Evolutionary conservation across 2,888 invertebrate genomes (phyloP), one percentile per base, ranked within the genome.

Genomic region (Stenodera caucasica): DNA sequence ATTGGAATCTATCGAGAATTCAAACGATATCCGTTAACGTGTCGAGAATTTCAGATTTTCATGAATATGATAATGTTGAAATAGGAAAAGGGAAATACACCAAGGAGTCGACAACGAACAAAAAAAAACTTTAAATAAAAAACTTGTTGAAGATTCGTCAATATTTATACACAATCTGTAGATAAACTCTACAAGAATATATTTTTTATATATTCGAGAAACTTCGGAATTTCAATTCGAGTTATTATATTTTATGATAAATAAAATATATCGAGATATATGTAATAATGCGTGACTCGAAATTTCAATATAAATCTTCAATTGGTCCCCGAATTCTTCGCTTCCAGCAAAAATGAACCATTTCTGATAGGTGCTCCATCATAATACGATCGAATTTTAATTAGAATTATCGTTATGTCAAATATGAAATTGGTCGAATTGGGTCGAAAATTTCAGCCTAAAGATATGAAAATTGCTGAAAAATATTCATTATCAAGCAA

Each of bases 21-120:
- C 71, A 71, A 74, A 72, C 67, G 71, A 72, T 70, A 74, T 72
- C 72, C 72, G 70, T 71, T 72, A 73, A 73, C 75, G 76, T 76
- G 75, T 70, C 66, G 68, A 63, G 72, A 71, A 74, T 67, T 55
- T 60, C 58, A 62, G 68, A 64, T 67, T 67, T 67, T 64, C 72
- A 75, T 74, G 75, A 75, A 75, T 75, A 75, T 76, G 76, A 71
- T 76, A 75, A 75, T 76, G 54, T 61, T 58, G 53, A 49, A 52
- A 57, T 45, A 35, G 54, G 50, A 58, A 49, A 57, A 58, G 65
- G 64, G 69, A 70, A 65, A 66, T 66, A 65, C 68, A 65, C 67
- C 60, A 58, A 54, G 53, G 45, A 45, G 4, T 12, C 21, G 18
- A 45, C 23, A 23, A 45, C n/a, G 45, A 23, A 45, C 18, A 40